Conservation (phyloP, 92 coral and sea anemone genomes). For the Meandrina meandrites region DNA sequence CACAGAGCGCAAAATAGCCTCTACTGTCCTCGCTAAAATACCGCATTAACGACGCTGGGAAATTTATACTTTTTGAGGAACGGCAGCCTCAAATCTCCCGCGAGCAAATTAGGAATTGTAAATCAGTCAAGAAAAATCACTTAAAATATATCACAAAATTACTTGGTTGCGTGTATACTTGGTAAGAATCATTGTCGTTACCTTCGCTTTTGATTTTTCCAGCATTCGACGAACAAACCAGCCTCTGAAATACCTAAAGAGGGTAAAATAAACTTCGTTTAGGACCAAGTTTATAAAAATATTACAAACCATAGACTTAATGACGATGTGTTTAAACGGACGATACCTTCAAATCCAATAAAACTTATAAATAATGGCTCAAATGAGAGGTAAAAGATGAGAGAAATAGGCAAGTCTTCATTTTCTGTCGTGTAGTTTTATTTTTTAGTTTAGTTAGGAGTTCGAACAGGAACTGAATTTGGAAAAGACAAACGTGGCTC, state of each 20-base stretch:
- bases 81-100: background rate
- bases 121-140: background rate
- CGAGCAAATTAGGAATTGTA: background rate
- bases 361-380: too few species aligned
- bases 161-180: too few species aligned
- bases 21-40: background rate
- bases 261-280: background rate
- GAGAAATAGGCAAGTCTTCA: too few species aligned
- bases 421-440: too few species aligned
- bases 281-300: background rate
- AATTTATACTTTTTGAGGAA: background rate
- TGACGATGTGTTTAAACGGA: background rate
- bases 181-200: constrained; percentile 6
- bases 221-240: constrained; percentile 98
- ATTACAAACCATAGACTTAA: background rate
- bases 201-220: constrained; percentile 87
- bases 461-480: background rate
- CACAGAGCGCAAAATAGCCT: background rate
- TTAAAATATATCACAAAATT: background rate
- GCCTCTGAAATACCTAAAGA: constrained; percentile 89
- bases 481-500: background rate
- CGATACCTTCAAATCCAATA: too few species aligned
- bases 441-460: too few species aligned
- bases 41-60: background rate
- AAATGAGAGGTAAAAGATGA: too few species aligned